phyloP scores from a whole-genome alignment of 2,113 vertebrate genomes.

The Crotalus helleri region DNA sequence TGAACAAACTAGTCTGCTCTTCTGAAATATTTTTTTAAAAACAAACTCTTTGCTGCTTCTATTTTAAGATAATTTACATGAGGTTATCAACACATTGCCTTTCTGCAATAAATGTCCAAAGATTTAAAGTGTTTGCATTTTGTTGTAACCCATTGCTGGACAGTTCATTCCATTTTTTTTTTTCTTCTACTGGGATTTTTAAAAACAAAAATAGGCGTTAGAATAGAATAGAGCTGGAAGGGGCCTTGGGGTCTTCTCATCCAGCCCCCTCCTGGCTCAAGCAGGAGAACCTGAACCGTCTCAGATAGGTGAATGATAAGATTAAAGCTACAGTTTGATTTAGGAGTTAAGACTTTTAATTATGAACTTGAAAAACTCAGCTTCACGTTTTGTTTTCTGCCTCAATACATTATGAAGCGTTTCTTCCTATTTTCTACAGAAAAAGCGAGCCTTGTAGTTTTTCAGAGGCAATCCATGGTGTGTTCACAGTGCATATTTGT shows the following conservation, averaged over 20 bases:
- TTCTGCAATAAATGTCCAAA: too few relatives aligned
- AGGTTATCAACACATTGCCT: too few relatives aligned
- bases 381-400: background rate
- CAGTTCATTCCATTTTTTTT: too few relatives aligned
- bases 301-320: too few relatives aligned
- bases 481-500: background rate
- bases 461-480: background rate
- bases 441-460: background rate
- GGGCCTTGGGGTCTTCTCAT: background rate
- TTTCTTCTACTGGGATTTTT: too few relatives aligned
- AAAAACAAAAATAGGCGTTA: too few relatives aligned
- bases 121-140: too few relatives aligned
- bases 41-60: too few relatives aligned
- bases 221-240: background rate
- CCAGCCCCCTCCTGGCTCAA: background rate
- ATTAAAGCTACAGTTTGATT: background rate
- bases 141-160: too few relatives aligned
- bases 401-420: background rate
- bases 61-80: too few relatives aligned
- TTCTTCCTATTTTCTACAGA: background rate
- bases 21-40: too few relatives aligned
- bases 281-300: background rate
- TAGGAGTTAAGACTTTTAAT: background rate
- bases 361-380: background rate
- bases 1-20: too few relatives aligned